Evolutionary conservation across 2,888 invertebrate genomes (phyloP).

Genomic region (Agrochola lota): DNA sequence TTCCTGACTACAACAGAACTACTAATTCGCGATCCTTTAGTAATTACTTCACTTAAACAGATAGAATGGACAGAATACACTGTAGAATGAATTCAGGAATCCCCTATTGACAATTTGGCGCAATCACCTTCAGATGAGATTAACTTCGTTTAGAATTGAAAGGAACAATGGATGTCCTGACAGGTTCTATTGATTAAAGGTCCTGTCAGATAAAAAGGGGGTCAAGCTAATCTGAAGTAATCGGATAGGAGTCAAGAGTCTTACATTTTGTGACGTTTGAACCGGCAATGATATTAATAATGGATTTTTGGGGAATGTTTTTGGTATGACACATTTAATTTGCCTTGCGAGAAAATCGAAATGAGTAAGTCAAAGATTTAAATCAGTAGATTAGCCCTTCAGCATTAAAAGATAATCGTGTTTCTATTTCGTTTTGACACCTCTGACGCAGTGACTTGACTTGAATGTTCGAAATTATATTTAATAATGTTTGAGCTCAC

Average conservation of each 20-base stretch:
- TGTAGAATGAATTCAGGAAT: conserved; percentile 41
- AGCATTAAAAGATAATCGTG: too few species aligned
- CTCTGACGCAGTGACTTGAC: too few species aligned
- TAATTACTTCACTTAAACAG: conserved; percentile 26
- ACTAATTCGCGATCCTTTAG: conserved; percentile 16
- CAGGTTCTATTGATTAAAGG: conserved; percentile 59
- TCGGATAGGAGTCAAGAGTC: conserved; percentile 31
- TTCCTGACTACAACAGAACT: background rate
- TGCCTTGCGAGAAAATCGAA: background rate
- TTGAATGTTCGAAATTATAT: too few species aligned
- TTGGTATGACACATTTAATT: background rate
- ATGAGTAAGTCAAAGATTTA: too few species aligned
- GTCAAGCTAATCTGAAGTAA: conserved; percentile 55
- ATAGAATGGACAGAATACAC: conserved; percentile 28
- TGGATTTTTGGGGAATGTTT: background rate
- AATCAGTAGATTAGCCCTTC: too few species aligned
- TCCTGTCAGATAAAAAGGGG: conserved; percentile 41
- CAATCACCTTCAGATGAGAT: conserved; percentile 58
- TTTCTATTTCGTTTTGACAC: too few species aligned
- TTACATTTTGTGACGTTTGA: conserved; percentile 23
- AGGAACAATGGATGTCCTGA: conserved; percentile 53
- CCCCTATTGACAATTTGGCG: conserved; percentile 54
- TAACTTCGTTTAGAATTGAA: conserved; percentile 59
- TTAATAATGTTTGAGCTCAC: too few species aligned
- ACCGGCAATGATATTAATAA: conserved; percentile 2